These are phyloP conservation scores for Stichopus horrens DNA, from an alignment of 53 echinoderm and acorn worm species.

Conservation along the genomic window DNA sequence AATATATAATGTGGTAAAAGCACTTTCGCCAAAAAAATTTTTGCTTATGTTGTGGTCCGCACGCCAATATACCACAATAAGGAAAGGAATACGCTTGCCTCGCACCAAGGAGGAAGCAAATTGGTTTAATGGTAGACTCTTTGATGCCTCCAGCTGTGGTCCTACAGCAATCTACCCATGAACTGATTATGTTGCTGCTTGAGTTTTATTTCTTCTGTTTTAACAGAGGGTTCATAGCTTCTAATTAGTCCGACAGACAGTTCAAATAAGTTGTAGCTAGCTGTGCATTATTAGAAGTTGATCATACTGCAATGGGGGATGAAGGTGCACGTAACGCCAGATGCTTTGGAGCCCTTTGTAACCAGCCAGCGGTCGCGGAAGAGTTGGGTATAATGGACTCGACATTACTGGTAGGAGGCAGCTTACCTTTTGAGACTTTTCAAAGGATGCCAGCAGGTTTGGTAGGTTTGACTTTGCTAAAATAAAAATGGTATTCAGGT, in stretches of 20 bases:
- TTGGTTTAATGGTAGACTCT: slow-evolving; percentile 11
- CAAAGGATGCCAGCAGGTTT: slow-evolving; percentile 6
- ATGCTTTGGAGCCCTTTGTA: neutral
- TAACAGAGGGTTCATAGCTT: neutral
- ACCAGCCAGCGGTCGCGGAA: neutral
- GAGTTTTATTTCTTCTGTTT: neutral
- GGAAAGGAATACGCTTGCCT: neutral
- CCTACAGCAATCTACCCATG: slow-evolving; percentile 14
- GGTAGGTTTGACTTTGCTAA: neutral
- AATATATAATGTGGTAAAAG: neutral
- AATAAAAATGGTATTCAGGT: too few relatives aligned
- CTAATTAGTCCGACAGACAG: neutral
- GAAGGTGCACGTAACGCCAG: neutral
- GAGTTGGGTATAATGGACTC: slow-evolving; percentile 2
- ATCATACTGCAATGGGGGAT: neutral
- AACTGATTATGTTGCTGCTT: neutral
- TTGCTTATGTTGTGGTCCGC: slow-evolving; percentile 1
- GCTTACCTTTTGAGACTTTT: slow-evolving; percentile 6
- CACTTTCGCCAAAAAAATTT: neutral
- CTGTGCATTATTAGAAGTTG: neutral
- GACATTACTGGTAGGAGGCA: neutral
- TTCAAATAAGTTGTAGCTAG: slow-evolving; percentile 6
- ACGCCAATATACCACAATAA: neutral
- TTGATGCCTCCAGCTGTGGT: slow-evolving; percentile 31
- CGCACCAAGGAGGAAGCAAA: neutral